Percentiles rank a stretch among this genome's conserved stretches.
phyloP scores from a whole-genome alignment of 2,888 invertebrate species.

The Eristalinus aeneus region DNA sequence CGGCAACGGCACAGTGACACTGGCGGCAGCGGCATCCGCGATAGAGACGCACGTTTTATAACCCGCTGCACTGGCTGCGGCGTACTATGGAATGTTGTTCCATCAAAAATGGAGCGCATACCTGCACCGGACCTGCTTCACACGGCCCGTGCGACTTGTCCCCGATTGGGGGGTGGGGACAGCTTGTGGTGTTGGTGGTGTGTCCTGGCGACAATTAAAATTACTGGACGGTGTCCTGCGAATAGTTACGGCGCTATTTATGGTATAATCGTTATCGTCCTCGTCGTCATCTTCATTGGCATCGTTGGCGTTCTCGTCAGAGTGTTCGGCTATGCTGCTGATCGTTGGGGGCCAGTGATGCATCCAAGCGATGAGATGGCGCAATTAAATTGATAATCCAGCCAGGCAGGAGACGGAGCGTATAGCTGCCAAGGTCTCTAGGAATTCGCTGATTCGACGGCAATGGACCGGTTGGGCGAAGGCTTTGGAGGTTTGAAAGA shows the following conservation, averaged over 20 bases:
- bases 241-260: constrained; percentile 60
- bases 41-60: constrained; percentile 10
- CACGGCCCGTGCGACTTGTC: constrained; percentile 23
- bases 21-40: background rate
- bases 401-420: background rate
- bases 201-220: constrained; percentile 66
- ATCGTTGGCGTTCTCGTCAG: background rate
- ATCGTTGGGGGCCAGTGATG: no score
- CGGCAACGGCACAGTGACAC: background rate
- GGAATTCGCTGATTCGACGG: background rate
- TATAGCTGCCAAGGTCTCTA: background rate
- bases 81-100: constrained; percentile 58
- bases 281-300: constrained; percentile 20
- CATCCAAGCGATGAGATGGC: background rate
- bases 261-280: constrained; percentile 63
- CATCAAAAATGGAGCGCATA: constrained; percentile 68
- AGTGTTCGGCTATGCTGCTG: background rate
- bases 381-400: constrained; percentile 48
- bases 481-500: background rate
- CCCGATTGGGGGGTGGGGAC: background rate
- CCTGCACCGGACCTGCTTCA: constrained; percentile 53
- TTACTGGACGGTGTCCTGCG: constrained; percentile 63
- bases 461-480: background rate
- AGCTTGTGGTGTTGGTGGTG: constrained; percentile 48
- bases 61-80: constrained; percentile 31